Evolutionary conservation across 1,140 invertebrate genomes (phyloP).

Genomic region (Lethrus apterus): DNA sequence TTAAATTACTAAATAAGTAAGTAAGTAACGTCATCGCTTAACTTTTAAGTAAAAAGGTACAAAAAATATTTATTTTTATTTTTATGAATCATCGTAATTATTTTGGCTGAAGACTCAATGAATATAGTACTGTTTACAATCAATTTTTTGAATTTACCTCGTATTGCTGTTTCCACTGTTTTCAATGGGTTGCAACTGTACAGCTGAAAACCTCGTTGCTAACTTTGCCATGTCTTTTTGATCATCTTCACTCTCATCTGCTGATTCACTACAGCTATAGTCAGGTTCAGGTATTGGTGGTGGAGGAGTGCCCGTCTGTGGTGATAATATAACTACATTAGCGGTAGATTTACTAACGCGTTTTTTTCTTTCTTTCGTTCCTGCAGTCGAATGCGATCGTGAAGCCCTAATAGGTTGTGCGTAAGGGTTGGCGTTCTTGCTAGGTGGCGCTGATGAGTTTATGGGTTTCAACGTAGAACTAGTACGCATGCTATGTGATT

Average conservation of each 20-base stretch:
- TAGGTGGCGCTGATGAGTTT: constrained; percentile 31
- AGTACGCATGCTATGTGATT: constrained; percentile 56
- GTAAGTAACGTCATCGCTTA: no score
- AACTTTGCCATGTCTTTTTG: constrained; percentile 23
- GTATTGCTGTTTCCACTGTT: constrained; percentile 61
- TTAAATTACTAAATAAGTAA: no score
- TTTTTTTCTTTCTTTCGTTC: constrained; percentile 40
- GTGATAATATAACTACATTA: constrained; percentile 35
- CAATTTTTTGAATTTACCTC: constrained; percentile 48
- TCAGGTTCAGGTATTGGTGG: constrained; percentile 85
- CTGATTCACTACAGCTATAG: constrained; percentile 76
- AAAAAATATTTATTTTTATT: no score
- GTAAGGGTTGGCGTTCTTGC: constrained; percentile 49
- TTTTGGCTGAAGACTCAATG: no score
- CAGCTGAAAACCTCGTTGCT: constrained; percentile 25
- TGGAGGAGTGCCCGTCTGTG: constrained; percentile 35
- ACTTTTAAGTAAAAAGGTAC: no score
- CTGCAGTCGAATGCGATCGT: constrained; percentile 49
- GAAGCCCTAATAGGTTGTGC: constrained; percentile 56
- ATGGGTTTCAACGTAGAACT: constrained; percentile 38
- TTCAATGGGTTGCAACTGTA: constrained; percentile 41
- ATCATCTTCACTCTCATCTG: constrained; percentile 39
- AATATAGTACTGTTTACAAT: no score
- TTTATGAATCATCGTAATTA: no score
- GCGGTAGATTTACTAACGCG: constrained; percentile 38